Percentiles rank a stretch among this genome's conserved stretches.
These are phyloP conservation scores for Scomber colias DNA, from an alignment of 2,113 vertebrate genomes.

Conservation along the genomic window DNA sequence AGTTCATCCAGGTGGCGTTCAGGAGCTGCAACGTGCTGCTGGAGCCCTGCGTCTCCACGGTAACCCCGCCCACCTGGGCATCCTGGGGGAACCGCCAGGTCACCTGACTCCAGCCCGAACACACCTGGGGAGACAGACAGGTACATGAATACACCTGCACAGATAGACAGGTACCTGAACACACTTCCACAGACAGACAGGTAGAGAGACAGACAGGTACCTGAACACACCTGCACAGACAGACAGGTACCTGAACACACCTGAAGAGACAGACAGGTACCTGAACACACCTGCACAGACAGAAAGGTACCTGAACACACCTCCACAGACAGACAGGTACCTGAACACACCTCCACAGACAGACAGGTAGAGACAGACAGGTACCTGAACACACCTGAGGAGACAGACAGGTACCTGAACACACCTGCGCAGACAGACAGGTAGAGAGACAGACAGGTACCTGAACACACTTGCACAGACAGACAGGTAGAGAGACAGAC, in stretches of 20 bases:
- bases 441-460: neutral
- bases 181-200: neutral
- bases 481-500: neutral
- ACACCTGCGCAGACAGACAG: neutral
- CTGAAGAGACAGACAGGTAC: neutral
- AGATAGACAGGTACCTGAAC: neutral
- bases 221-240: constrained; percentile 64
- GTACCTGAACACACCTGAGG: neutral
- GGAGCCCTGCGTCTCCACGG: constrained; percentile 62
- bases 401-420: neutral
- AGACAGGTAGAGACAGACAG: constrained; percentile 12
- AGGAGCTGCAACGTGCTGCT: constrained; percentile 86
- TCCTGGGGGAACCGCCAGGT: constrained; percentile 82
- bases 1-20: constrained; percentile 87
- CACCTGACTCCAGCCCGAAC: constrained; percentile 83
- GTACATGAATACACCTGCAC: neutral
- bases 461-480: constrained; percentile 61
- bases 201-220: neutral
- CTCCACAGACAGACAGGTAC: constrained; percentile 2
- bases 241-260: neutral
- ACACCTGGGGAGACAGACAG: constrained; percentile 68
- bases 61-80: neutral
- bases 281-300: no score
- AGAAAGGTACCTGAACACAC: neutral
- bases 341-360: neutral